Conservation (phyloP, 2,797 vertebrate species). For the Propithecus deckenii region DNA sequence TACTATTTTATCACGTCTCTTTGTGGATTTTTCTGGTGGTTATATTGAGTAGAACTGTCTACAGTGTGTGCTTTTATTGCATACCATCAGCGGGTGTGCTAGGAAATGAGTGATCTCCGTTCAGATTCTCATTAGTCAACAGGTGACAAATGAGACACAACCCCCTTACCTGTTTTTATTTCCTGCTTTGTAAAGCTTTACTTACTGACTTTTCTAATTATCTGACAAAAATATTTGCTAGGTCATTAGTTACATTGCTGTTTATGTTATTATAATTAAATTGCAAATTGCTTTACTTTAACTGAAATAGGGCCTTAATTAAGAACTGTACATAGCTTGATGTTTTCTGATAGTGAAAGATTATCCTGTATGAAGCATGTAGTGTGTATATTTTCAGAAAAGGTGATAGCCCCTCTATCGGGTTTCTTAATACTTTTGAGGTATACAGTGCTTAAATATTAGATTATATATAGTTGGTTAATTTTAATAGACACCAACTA, state of each 20-base stretch:
- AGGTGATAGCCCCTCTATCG: neutral
- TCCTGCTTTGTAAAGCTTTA: constrained; percentile 45
- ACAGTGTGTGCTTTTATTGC: neutral
- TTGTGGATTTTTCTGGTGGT: constrained; percentile 38
- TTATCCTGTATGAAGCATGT: neutral
- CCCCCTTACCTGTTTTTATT: constrained; percentile 36
- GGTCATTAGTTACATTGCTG: constrained; percentile 39
- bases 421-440: neutral
- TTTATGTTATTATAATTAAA: constrained; percentile 56
- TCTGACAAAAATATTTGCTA: neutral
- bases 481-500: constrained; percentile 10
- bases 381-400: neutral
- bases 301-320: constrained; percentile 60
- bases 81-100: neutral
- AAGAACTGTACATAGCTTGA: neutral
- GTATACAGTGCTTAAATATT: neutral
- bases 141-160: neutral
- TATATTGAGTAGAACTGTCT: neutral
- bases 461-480: neutral
- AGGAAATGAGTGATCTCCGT: neutral
- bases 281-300: constrained; percentile 52
- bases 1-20: constrained; percentile 41
- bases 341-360: constrained; percentile 44
- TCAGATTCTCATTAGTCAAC: constrained; percentile 30
- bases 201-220: constrained; percentile 40